phyloP scores from a whole-genome alignment of 2,888 invertebrate species.

The Cosmia trapezina region DNA sequence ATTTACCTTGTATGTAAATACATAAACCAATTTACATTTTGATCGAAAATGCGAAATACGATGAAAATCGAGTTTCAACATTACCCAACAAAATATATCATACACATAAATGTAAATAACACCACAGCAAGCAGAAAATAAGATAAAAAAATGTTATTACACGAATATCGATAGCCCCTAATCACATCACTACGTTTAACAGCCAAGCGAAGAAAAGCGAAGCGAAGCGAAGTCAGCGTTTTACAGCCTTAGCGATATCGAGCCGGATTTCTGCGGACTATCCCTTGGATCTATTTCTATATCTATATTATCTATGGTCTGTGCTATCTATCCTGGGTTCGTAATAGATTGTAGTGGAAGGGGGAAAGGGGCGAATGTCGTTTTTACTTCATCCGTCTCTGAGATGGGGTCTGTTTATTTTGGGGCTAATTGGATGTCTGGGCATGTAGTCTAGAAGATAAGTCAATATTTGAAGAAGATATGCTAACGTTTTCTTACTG shows the following conservation, averaged over 20 bases:
- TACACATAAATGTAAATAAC: constrained; percentile 15
- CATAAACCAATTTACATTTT: constrained; percentile 34
- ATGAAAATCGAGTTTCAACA: constrained; percentile 31
- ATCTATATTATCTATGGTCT: constrained; percentile 25
- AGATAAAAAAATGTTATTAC: not conserved
- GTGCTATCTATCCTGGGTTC: not conserved
- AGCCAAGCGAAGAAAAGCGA: too few species aligned
- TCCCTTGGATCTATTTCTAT: not conserved
- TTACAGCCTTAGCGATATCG: constrained; percentile 28
- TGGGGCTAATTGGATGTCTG: constrained; percentile 39
- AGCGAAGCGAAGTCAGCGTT: constrained; percentile 22
- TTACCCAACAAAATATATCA: constrained; percentile 1
- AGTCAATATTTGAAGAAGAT: constrained; percentile 3
- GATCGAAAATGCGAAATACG: constrained; percentile 27
- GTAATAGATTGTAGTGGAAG: constrained; percentile 8
- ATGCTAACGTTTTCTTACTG: not conserved
- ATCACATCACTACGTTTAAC: constrained; percentile 46
- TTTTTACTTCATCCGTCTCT: constrained; percentile 34
- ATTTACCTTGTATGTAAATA: not conserved
- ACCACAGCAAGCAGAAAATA: constrained; percentile 10
- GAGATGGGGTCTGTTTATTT: constrained; percentile 23
- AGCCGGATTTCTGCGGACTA: constrained; percentile 2
- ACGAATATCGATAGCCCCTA: constrained; percentile 48
- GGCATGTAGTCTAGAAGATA: not conserved
- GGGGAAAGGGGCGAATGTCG: not conserved